These are phyloP conservation scores for Plebejus argus DNA, from an alignment of 2,888 invertebrate species.

Conservation along the genomic window DNA sequence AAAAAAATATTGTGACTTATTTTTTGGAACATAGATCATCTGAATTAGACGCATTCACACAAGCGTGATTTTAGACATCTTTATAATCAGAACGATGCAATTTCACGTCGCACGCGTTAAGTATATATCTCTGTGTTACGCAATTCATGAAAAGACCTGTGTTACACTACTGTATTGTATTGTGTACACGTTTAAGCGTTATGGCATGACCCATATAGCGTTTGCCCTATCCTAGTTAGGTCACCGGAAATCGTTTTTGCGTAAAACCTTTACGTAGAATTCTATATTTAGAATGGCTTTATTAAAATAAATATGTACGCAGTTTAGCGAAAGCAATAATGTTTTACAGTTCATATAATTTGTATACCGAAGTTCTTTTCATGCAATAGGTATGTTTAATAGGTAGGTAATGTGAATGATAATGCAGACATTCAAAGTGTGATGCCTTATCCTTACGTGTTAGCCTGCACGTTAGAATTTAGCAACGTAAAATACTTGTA, in stretches of 20 bases:
- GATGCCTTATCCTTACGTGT: too few relatives aligned
- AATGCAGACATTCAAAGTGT: too few relatives aligned
- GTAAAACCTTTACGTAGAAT: not conserved
- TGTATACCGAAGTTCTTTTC: not conserved
- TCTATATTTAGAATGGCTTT: not conserved
- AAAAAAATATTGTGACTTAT: too few relatives aligned
- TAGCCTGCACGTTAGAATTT: too few relatives aligned
- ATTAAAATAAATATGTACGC: not conserved
- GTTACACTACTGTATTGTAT: not conserved
- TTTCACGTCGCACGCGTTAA: too few relatives aligned
- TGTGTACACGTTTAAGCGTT: not conserved
- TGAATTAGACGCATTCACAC: too few relatives aligned
- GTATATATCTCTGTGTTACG: too few relatives aligned
- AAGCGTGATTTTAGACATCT: too few relatives aligned
- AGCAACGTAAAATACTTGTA: too few relatives aligned
- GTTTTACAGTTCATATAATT: not conserved
- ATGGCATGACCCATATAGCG: not conserved
- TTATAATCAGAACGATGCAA: too few relatives aligned
- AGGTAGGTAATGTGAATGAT: not conserved
- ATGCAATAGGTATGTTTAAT: not conserved
- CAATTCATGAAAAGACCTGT: too few relatives aligned
- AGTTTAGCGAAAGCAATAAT: not conserved
- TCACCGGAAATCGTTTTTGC: constrained; percentile 11
- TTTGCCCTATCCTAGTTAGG: not conserved
- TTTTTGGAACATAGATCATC: too few relatives aligned